Conservation (phyloP, 2,888 invertebrate genomes). For the Argyresthia goedartella region DNA sequence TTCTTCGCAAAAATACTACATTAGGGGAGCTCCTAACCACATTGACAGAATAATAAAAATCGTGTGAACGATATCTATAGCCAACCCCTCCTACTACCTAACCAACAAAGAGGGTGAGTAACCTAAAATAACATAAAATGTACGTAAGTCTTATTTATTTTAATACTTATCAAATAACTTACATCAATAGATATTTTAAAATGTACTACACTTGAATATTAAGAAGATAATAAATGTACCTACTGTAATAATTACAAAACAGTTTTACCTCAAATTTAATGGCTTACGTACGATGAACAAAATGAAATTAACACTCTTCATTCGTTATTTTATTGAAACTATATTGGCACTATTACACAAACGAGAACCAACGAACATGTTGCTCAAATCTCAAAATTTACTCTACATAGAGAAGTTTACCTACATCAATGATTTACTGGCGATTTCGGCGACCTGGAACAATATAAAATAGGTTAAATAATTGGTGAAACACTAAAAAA, state of each 20-base stretch:
- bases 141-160: conserved; percentile 36
- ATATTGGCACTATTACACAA: conserved; percentile 59
- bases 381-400: conserved; percentile 26
- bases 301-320: no score
- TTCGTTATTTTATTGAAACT: conserved; percentile 20
- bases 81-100: no score
- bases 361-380: conserved; percentile 37
- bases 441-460: conserved; percentile 62
- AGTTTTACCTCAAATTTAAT: conserved; percentile 22
- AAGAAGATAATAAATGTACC: conserved; percentile 7
- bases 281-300: conserved; percentile 12
- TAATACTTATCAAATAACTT: no score
- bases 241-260: conserved; percentile 28
- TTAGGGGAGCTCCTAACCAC: no score
- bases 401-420: neutral
- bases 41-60: no score
- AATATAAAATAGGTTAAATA: no score
- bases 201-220: conserved; percentile 24
- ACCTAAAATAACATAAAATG: neutral
- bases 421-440: conserved; percentile 33
- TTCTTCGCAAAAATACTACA: no score
- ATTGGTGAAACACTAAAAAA: no score
- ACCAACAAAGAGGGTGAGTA: no score
- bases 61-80: no score
- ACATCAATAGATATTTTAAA: no score